Conservation (phyloP, 1,140 invertebrate genomes). For the Pogonus chalceus region DNA sequence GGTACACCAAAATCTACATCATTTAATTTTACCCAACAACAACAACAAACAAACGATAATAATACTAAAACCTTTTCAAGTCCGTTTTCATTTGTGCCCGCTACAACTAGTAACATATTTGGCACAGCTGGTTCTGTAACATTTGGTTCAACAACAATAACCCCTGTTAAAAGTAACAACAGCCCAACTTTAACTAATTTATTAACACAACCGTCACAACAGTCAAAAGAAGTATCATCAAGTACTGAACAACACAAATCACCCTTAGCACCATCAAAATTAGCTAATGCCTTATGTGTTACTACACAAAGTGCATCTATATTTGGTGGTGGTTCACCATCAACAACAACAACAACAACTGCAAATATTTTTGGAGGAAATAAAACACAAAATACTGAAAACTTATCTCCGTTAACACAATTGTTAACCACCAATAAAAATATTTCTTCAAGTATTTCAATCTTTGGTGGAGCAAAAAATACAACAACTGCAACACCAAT, state of each 20-base stretch:
- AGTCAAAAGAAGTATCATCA: background rate
- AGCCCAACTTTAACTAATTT: background rate
- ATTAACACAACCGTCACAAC: background rate
- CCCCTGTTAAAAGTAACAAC: background rate
- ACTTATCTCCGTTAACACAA: no score
- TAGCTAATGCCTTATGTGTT: background rate
- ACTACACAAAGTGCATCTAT: constrained; percentile 2
- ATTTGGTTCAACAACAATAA: background rate
- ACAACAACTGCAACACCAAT: no score
- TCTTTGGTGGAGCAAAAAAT: no score
- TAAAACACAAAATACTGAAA: no score
- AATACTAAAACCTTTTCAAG: constrained; percentile 14
- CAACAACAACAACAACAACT: background rate
- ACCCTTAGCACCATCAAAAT: background rate
- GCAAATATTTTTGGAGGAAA: background rate
- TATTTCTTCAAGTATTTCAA: no score
- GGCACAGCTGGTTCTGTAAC: background rate
- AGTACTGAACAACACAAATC: background rate
- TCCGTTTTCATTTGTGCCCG: background rate
- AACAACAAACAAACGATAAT: constrained; percentile 3
- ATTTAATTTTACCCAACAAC: no score
- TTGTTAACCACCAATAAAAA: no score
- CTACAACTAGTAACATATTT: constrained; percentile 10
- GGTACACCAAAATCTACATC: constrained; percentile 11
- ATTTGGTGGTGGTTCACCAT: constrained; percentile 10